Base-by-base conservation (phyloP, 1,140 invertebrate species). In the Hypothenemus hampei region DNA sequence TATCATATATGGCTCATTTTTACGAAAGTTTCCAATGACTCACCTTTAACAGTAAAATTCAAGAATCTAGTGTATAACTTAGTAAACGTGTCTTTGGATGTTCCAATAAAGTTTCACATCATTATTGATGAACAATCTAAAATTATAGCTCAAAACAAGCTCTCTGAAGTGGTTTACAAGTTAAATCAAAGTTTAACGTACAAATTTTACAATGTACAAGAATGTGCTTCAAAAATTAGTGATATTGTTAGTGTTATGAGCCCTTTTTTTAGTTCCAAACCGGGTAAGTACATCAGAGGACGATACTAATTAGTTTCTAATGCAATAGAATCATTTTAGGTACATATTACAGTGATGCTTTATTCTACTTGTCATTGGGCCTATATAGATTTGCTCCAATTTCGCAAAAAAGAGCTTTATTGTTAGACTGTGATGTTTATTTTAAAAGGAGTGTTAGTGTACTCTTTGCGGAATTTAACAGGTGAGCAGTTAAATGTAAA, bases 361-460 rank as follows among this genome's bases (percentile, higher is more conserved):
- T 92, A 1, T 93, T 92, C 67, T 92, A 87, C 66, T 65, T 92
- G 2, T 92, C 89, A 0, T 72, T 90, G 4, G 86, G 83, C 3
- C 67, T 91, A 11, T 83, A 91, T 70, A 74, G 78, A 61, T 79
- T 91, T 36, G 79, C 87, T 15, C 81, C 83, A 5, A 62, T 63
- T 0, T 71, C 76, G 45, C 76, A 85, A 48, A 72, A 79, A n/a
- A 70, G 75, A 50, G 80, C 85, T 7, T 80, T 89, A 35, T 77
- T 92, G 70, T 73, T 92, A 7, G 90, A 93, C 73, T 83, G 85
- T 51, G 89, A 93, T 74, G 80, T 86, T 16, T 83, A 85, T 70
- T 85, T 93, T 64, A 77, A 79, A 61, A 75, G 73, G n/a, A 85
- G 89, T 65, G 75, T 92, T 8, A 72, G 72, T 15, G 65, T 82